These are phyloP conservation scores for Aldrovandia affinis DNA, from an alignment of 2,797 vertebrate species.

Conservation along the genomic window DNA sequence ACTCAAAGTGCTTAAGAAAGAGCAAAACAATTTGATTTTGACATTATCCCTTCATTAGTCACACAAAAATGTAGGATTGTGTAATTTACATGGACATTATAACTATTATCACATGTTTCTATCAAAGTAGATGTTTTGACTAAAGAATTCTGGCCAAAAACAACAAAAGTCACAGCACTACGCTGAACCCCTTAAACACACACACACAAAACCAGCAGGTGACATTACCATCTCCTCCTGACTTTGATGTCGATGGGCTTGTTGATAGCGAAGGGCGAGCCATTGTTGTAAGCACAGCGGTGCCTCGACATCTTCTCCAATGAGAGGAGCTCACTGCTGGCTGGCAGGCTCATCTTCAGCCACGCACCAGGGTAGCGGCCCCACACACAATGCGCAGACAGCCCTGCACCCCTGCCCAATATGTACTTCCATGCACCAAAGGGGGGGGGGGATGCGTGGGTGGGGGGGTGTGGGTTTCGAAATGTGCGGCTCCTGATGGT, in stretches of 20 bases:
- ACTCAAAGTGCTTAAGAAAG: no score
- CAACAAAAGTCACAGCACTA: no score
- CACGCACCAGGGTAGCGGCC: slow-evolving; percentile 24
- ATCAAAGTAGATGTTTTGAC: neutral
- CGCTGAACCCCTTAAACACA: neutral
- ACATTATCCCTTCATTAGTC: neutral
- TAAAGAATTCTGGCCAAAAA: neutral
- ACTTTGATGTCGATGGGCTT: slow-evolving; percentile 81
- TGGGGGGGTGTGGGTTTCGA: neutral
- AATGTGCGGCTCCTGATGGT: neutral
- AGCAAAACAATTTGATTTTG: neutral
- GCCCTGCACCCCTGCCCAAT: slow-evolving; percentile 14
- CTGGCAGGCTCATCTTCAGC: slow-evolving; percentile 74
- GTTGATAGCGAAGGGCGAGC: slow-evolving; percentile 77
- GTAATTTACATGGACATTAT: neutral
- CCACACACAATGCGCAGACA: neutral
- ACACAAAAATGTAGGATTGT: neutral
- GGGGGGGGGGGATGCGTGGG: neutral
- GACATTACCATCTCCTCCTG: slow-evolving; percentile 73
- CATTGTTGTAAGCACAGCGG: slow-evolving; percentile 62
- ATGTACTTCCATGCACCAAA: slow-evolving; percentile 18
- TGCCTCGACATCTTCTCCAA: slow-evolving; percentile 69
- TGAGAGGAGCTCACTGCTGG: slow-evolving; percentile 68
- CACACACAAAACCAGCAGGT: neutral
- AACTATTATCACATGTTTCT: neutral